A percentile compares a stretch with the other conserved stretches of the same genome.
Evolutionary conservation across 2,797 vertebrate genomes (phyloP).

Genomic region (Periparus ater): DNA sequence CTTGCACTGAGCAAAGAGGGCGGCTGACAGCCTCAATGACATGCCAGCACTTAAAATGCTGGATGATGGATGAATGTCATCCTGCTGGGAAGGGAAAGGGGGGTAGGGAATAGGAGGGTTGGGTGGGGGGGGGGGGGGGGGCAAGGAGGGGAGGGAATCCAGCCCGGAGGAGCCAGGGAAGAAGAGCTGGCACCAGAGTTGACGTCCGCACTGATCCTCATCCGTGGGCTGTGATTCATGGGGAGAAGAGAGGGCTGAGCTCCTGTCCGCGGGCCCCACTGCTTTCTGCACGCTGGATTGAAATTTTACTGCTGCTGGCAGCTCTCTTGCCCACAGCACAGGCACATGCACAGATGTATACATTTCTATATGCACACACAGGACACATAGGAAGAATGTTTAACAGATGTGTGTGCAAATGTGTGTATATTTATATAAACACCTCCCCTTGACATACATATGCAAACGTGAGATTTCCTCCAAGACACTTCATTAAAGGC

Average conservation of each 20-base stretch:
- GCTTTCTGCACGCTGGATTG: constrained; percentile 30
- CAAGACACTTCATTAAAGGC: constrained; percentile 45
- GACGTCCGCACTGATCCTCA: constrained; percentile 53
- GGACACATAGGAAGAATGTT: neutral
- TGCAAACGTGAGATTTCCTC: neutral
- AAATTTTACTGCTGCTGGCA: constrained; percentile 37
- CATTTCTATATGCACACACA: neutral
- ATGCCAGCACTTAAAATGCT: constrained; percentile 70
- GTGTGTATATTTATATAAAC: neutral
- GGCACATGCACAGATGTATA: neutral
- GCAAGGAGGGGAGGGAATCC: neutral
- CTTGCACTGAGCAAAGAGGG: constrained; percentile 55
- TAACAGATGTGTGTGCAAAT: neutral
- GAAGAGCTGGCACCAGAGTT: constrained; percentile 43
- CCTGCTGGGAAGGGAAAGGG: constrained; percentile 28
- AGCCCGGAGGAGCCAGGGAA: neutral
- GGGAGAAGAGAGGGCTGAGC: constrained; percentile 57
- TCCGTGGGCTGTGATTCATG: constrained; percentile 72
- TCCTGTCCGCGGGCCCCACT: neutral
- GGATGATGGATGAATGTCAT: constrained; percentile 75
- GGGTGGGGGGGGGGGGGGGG: neutral
- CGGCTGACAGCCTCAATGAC: constrained; percentile 58
- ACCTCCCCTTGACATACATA: neutral
- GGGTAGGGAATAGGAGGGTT: neutral
- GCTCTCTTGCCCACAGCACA: neutral